phyloP scores from a whole-genome alignment of 2,888 invertebrate genomes.

The Stramonita haemastoma region DNA sequence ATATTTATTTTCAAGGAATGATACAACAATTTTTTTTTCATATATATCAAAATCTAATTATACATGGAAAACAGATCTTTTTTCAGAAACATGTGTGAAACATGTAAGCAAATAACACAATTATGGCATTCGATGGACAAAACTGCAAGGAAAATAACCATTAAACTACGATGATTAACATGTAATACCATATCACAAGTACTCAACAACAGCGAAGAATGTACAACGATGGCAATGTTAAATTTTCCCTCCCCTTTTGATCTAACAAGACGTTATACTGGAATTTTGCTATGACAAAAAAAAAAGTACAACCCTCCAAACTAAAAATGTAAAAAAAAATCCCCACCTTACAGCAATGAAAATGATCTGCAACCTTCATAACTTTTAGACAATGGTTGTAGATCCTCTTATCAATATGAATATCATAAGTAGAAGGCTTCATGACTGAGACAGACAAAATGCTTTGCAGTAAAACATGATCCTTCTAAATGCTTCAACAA shows the following conservation, averaged over 20 bases:
- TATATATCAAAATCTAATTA: not conserved
- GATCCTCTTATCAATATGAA: too few species aligned
- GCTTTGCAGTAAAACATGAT: too few species aligned
- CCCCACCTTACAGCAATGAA: not conserved
- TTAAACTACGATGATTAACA: not conserved
- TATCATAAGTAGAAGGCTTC: too few species aligned
- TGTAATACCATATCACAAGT: not conserved
- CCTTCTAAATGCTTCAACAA: too few species aligned
- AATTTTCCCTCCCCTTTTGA: not conserved
- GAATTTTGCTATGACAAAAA: too few species aligned
- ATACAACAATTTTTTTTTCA: not conserved
- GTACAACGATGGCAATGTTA: not conserved
- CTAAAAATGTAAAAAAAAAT: not conserved
- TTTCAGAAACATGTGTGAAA: not conserved
- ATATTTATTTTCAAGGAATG: conserved; percentile 26
- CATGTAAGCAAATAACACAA: conserved; percentile 7
- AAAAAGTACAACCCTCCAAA: too few species aligned
- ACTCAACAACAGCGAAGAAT: not conserved
- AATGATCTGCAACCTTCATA: too few species aligned
- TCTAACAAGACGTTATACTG: not conserved
- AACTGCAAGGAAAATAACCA: not conserved
- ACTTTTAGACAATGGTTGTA: too few species aligned
- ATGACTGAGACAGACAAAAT: too few species aligned
- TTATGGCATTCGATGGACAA: conserved; percentile 18
- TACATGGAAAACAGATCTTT: not conserved